phyloP scores from a whole-genome alignment of 1,140 invertebrate genomes.

The Rhyacophila brunnea region DNA sequence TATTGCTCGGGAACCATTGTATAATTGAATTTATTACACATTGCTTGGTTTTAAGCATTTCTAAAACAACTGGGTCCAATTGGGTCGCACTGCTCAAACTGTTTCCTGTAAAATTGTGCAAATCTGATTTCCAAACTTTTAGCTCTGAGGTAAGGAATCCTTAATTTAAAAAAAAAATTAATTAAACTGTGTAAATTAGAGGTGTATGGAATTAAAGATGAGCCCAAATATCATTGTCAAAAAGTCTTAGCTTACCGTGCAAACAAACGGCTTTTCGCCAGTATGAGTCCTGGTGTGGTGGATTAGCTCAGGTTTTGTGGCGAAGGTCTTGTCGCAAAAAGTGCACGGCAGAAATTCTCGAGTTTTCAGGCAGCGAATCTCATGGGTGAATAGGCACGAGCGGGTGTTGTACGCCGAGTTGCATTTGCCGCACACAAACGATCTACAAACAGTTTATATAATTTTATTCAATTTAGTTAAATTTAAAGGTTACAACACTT shows the following conservation, averaged over 20 bases:
- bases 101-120: too few species aligned
- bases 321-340: constrained; percentile 10
- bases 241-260: constrained; percentile 14
- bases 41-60: too few species aligned
- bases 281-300: constrained; percentile 15
- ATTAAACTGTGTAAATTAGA: too few species aligned
- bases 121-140: too few species aligned
- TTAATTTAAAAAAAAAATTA: too few species aligned
- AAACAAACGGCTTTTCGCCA: constrained; percentile 13
- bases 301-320: constrained; percentile 6
- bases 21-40: too few species aligned
- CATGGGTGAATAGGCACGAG: constrained; percentile 18
- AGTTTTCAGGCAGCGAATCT: constrained; percentile 7
- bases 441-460: background rate
- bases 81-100: too few species aligned
- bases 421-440: constrained; percentile 18
- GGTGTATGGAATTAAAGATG: too few species aligned
- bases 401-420: constrained; percentile 13
- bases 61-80: too few species aligned
- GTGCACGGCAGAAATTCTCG: constrained; percentile 6
- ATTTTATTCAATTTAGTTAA: background rate
- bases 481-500: background rate
- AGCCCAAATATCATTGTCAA: too few species aligned
- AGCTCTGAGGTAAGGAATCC: too few species aligned
- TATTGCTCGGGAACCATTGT: too few species aligned